phyloP scores from a whole-genome alignment of 2,113 vertebrate species.

The Mobula hypostoma region DNA sequence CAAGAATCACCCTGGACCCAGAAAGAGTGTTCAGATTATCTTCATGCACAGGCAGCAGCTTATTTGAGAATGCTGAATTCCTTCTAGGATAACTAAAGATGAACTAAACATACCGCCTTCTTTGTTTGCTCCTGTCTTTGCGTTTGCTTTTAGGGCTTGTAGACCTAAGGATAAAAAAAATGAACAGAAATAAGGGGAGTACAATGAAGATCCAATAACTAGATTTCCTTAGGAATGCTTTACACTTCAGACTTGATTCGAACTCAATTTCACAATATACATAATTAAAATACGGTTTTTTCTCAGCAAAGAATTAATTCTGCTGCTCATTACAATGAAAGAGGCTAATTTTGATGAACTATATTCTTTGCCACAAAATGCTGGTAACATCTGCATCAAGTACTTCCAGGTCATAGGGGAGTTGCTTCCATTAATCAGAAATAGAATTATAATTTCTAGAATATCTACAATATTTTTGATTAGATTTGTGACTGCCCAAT shows the following conservation, averaged over 20 bases:
- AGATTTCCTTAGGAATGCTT: not conserved
- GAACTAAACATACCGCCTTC: conserved; percentile 69
- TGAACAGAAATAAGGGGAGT: not conserved
- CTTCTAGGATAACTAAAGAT: not conserved
- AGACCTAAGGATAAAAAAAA: conserved; percentile 61
- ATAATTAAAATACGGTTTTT: not conserved
- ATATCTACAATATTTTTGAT: not conserved
- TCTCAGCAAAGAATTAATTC: not conserved
- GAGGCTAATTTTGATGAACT: not conserved
- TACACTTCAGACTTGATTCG: not conserved
- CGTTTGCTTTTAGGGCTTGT: conserved; percentile 86
- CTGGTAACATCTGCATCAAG: not conserved
- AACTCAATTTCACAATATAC: not conserved
- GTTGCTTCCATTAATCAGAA: not conserved
- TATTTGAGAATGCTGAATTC: not conserved
- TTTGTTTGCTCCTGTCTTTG: conserved; percentile 92
- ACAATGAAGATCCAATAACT: not conserved
- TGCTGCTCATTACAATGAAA: not conserved
- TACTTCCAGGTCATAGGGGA: not conserved
- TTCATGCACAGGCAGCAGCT: not conserved
- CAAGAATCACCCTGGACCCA: not conserved
- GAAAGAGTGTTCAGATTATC: not conserved
- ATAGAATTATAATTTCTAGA: not conserved
- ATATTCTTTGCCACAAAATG: not conserved
- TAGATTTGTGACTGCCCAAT: not conserved